phyloP scores from a whole-genome alignment of 2,888 invertebrate species.

The Pharmacophagus antenor region DNA sequence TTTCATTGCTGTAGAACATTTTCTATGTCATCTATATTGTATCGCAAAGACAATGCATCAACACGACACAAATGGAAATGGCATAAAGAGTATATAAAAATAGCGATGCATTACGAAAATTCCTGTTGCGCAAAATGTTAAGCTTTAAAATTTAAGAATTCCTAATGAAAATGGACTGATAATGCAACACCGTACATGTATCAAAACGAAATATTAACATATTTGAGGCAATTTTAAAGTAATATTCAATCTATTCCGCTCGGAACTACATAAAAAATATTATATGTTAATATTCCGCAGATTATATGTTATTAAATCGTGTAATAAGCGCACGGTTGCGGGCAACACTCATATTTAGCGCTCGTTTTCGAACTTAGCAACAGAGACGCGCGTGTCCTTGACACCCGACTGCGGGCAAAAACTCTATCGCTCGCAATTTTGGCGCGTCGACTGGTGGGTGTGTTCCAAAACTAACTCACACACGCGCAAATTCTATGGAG shows the following conservation, averaged over 20 bases:
- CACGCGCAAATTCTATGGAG: constrained; percentile 46
- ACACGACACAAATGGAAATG: neutral
- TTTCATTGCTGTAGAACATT: neutral
- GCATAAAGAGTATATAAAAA: too few species aligned
- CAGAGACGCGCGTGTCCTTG: constrained; percentile 69
- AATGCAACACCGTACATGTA: too few species aligned
- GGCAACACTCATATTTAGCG: constrained; percentile 39
- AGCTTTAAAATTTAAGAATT: too few species aligned
- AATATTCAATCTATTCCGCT: too few species aligned
- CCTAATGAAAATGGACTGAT: too few species aligned
- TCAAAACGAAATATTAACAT: too few species aligned
- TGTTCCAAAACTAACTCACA: constrained; percentile 59
- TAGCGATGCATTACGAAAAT: too few species aligned
- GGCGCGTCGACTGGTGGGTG: constrained; percentile 66
- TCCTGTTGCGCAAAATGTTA: too few species aligned
- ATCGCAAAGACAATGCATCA: neutral
- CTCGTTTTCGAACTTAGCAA: constrained; percentile 51
- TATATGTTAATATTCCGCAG: neutral
- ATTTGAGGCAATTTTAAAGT: too few species aligned
- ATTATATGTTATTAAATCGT: neutral
- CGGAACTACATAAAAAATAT: too few species aligned
- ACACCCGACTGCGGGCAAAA: constrained; percentile 75
- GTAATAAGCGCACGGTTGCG: constrained; percentile 47
- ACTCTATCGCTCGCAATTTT: constrained; percentile 68
- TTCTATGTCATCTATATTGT: neutral